These are phyloP conservation scores for Dinocampus coccinellae DNA, from an alignment of 2,888 invertebrate genomes.

Conservation along the genomic window DNA sequence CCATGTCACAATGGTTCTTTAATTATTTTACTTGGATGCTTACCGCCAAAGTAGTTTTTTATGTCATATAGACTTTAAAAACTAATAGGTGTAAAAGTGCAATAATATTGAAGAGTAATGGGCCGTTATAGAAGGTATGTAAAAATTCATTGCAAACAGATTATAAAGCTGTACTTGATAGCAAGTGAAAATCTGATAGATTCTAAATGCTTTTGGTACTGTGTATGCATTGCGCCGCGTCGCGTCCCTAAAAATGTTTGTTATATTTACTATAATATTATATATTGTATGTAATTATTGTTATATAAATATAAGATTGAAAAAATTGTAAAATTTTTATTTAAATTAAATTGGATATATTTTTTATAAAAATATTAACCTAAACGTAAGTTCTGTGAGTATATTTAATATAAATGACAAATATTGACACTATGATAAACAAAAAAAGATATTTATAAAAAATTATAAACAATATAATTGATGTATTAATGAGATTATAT, in stretches of 20 bases:
- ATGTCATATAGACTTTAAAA: not conserved
- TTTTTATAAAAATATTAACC: too few species aligned
- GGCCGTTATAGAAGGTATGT: conserved; percentile 58
- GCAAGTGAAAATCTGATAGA: not conserved
- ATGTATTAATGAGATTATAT: not conserved
- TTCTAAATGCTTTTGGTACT: not conserved
- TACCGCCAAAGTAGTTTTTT: not conserved
- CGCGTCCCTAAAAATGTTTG: too few species aligned
- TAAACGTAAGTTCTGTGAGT: too few species aligned
- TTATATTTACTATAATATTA: too few species aligned
- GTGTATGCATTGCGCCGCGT: not conserved
- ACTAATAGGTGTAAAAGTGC: not conserved
- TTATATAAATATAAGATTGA: too few species aligned
- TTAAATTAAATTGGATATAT: too few species aligned
- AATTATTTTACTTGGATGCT: not conserved
- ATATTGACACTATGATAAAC: too few species aligned
- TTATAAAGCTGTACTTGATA: not conserved
- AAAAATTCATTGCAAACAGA: not conserved
- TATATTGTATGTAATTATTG: too few species aligned
- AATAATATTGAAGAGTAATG: conserved; percentile 39
- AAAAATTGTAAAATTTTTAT: too few species aligned
- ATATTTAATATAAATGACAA: too few species aligned
- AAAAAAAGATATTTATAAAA: not conserved
- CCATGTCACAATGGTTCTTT: not conserved
- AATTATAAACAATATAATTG: not conserved